These are phyloP conservation scores for Mamestra configurata DNA, from an alignment of 1,140 invertebrate species.

Conservation along the genomic window DNA sequence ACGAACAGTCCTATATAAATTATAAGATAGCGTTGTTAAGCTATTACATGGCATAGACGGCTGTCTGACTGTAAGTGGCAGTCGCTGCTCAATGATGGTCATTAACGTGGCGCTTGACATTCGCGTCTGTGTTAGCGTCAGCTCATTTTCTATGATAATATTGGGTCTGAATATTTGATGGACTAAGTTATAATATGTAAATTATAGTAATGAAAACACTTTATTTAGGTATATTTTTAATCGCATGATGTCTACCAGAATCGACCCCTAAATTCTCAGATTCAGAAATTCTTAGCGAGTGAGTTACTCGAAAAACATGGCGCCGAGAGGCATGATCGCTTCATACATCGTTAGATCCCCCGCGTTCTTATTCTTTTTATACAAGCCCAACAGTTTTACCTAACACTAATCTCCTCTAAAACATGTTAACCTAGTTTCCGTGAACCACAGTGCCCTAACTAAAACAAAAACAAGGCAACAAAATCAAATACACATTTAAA, in stretches of 20 bases:
- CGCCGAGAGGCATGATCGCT: not conserved
- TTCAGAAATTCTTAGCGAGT: not conserved
- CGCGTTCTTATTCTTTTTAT: constrained; percentile 8
- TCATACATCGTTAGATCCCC: constrained; percentile 1
- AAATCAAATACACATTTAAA: constrained; percentile 46
- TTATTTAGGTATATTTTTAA: too few relatives aligned
- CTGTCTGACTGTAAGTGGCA: not conserved
- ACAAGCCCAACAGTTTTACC: constrained; percentile 10
- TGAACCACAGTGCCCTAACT: constrained; percentile 24
- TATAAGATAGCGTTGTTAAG: constrained; percentile 42
- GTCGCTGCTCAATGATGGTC: constrained; percentile 10
- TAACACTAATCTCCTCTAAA: constrained; percentile 33
- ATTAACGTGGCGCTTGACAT: constrained; percentile 20
- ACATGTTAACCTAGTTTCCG: constrained; percentile 32
- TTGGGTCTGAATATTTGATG: not conserved
- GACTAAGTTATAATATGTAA: too few relatives aligned
- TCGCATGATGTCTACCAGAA: not conserved
- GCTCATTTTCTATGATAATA: not conserved
- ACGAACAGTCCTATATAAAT: constrained; percentile 47
- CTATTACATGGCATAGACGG: constrained; percentile 12
- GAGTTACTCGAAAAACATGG: not conserved
- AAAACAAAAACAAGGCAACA: constrained; percentile 36
- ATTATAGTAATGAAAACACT: too few relatives aligned
- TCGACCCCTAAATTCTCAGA: not conserved
- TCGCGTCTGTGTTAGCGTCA: constrained; percentile 9